Conservation (phyloP, 2,113 vertebrate species). For the Sus scrofa region T2T-Sscrofa CM000815.6:104965001-104965500, state of each 20-base stretch:
- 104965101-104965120: slow-evolving; percentile 88
- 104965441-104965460: slow-evolving; percentile 92
- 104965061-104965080: slow-evolving; percentile 4
- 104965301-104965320: slow-evolving; percentile 92
- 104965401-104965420: slow-evolving; percentile 90
- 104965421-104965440: slow-evolving; percentile 84
- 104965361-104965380: slow-evolving; percentile 98
- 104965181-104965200: slow-evolving; percentile 88
- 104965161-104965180: slow-evolving; percentile 83
- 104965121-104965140: slow-evolving; percentile 88
- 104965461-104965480: slow-evolving; percentile 94
- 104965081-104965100: slow-evolving; percentile 66
- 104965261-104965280: slow-evolving; percentile 99
- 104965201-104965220: slow-evolving; percentile 98
- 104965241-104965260: slow-evolving; percentile 99
- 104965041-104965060: neutral
- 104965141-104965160: slow-evolving; percentile 88
- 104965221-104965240: slow-evolving; percentile 99
- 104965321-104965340: slow-evolving; percentile 97
- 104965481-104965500: slow-evolving; percentile 96
- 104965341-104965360: slow-evolving; percentile 91
- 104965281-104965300: slow-evolving; percentile 93
- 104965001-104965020: slow-evolving; percentile 73
- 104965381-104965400: slow-evolving; percentile 99
- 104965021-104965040: slow-evolving; percentile 85